Evolutionary conservation across 2,113 vertebrate genomes (phyloP).

Genomic region (Anhinga anhinga): DNA sequence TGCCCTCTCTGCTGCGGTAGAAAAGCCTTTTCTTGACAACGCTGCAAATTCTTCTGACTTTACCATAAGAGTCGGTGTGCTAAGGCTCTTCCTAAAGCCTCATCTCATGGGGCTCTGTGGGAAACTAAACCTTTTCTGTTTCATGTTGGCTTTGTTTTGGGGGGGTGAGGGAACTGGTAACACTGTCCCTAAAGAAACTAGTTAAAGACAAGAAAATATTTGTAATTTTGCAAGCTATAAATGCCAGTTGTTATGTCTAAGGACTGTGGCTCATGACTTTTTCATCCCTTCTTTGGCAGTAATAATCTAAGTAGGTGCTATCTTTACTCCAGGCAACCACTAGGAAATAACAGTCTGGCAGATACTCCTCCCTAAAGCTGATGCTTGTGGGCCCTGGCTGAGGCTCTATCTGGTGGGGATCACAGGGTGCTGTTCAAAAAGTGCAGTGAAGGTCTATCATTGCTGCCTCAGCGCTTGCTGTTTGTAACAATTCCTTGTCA

Average conservation of each 20-base stretch:
- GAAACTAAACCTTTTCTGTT: not conserved
- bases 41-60: not conserved
- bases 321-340: not conserved
- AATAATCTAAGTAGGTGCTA: not conserved
- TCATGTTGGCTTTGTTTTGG: not conserved
- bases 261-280: not conserved
- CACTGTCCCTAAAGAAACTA: not conserved
- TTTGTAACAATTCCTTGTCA: not conserved
- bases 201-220: not conserved
- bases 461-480: not conserved
- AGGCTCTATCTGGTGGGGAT: not conserved
- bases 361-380: not conserved
- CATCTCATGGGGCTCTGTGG: not conserved
- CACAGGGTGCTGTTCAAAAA: not conserved
- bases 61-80: not conserved
- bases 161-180: not conserved
- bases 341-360: too few relatives aligned
- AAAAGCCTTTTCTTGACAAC: not conserved
- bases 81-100: not conserved
- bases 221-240: not conserved
- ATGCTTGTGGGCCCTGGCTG: not conserved
- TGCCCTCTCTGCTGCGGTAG: not conserved
- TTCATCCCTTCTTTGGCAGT: not conserved
- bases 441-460: not conserved
- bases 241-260: not conserved